phyloP scores from a whole-genome alignment of 2,113 vertebrate species.

The Vombatus ursinus region DNA sequence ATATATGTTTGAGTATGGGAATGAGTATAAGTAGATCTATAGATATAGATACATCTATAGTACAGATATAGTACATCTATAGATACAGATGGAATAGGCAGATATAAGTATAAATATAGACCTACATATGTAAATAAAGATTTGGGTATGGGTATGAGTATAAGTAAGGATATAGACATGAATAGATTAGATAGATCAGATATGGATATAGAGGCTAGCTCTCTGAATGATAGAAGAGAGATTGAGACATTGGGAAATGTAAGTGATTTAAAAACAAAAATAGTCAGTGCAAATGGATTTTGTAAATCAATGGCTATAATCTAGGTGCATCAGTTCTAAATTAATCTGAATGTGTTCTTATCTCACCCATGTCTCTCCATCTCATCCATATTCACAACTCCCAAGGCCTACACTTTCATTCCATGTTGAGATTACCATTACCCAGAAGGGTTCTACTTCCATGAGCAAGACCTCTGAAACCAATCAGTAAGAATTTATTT shows the following conservation, averaged over 20 bases:
- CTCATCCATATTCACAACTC: neutral
- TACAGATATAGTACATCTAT: too few relatives aligned
- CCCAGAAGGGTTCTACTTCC: neutral
- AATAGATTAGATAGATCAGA: neutral
- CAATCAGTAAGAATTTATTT: neutral
- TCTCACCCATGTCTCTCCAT: neutral
- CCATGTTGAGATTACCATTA: neutral
- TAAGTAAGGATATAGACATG: neutral
- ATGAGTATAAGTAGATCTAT: too few relatives aligned
- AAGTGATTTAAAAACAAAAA: too few relatives aligned
- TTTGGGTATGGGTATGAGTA: neutral
- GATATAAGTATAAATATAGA: too few relatives aligned
- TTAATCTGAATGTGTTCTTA: neutral
- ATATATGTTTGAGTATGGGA: too few relatives aligned
- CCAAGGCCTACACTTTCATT: neutral
- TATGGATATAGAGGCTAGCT: neutral
- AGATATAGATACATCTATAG: too few relatives aligned
- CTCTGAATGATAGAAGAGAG: neutral
- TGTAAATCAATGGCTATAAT: neutral
- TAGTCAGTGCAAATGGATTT: neutral
- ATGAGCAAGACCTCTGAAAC: neutral
- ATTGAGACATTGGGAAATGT: neutral
- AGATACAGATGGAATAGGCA: too few relatives aligned
- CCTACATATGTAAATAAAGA: neutral
- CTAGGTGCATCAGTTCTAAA: neutral